phyloP scores from a whole-genome alignment of 30 jellyfish, hydroid and myxozoan genomes.

The Hydractinia echinata region DNA sequence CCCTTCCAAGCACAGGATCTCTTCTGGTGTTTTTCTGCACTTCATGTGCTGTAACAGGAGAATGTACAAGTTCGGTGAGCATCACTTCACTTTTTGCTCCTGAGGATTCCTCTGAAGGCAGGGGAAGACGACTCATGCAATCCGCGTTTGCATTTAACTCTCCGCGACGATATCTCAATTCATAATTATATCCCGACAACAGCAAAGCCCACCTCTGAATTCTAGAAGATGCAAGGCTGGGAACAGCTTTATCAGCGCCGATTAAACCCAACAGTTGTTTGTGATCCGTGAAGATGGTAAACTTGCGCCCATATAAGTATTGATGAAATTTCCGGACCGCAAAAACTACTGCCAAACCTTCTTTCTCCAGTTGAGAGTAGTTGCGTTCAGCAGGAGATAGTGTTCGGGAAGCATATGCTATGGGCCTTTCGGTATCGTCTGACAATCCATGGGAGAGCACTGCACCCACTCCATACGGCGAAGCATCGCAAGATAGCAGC shows the following conservation, averaged over 20 bases:
- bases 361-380: constrained; percentile 50
- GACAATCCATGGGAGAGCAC: constrained; percentile 40
- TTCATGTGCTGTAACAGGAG: constrained; percentile 39
- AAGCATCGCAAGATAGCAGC: constrained; percentile 43
- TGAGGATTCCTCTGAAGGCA: constrained; percentile 1
- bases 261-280: constrained; percentile 44
- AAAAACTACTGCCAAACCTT: constrained; percentile 46
- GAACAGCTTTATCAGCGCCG: constrained; percentile 26
- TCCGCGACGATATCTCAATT: constrained; percentile 22
- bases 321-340: constrained; percentile 68
- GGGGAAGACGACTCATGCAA: constrained; percentile 37
- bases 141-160: constrained; percentile 37
- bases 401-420: constrained; percentile 37
- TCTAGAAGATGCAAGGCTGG: constrained; percentile 53
- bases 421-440: constrained; percentile 45
- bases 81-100: not conserved
- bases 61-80: constrained; percentile 21
- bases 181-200: constrained; percentile 20
- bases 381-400: constrained; percentile 51
- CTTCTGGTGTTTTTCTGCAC: constrained; percentile 18
- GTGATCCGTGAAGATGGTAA: constrained; percentile 46
- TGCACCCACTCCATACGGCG: constrained; percentile 72
- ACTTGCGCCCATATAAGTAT: constrained; percentile 49
- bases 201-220: constrained; percentile 57
- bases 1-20: constrained; percentile 39